Base-by-base conservation (phyloP, 1,140 invertebrate species). In the Anastrepha obliqua region DNA sequence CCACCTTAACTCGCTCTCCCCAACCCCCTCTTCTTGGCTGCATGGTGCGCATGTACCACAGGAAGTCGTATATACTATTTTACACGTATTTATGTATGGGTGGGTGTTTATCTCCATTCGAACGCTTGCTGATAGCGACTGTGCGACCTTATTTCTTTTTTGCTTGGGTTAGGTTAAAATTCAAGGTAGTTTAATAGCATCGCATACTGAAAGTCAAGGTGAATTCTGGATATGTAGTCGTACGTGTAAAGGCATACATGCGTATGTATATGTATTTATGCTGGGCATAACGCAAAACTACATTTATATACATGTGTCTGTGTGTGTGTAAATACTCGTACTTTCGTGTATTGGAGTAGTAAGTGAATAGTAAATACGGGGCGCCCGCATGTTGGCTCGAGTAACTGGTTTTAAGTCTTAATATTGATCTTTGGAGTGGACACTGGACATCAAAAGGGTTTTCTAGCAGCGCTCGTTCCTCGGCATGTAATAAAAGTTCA, bases 111-210 rank as follows among this genome's bases (percentile, higher is more conserved):
- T 74, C 2, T 74, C 39, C 44, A 11, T 44, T 74, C 44, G 67
- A 39, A 5, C 44, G 67, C 39, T 47, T 74, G 17, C 67, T 47
- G 42, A 47, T 74, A 11, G 17, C 67, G 42, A 42, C 67, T 42
- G 44, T 81, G 20, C 47, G 74, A 81, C 74, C 74, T 55, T 81
- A 55, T 55, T 55, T 81, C 3, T 5, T 81, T 60, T 89, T 42
- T 59, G 85, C 55, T 51, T 86, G 86, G 58, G 65, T 70, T 87
- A 62, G 90, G 90, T 91, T 90, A 90, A 88, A 90, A 90, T 90
- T 89, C 86, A 89, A 88, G 90, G 89, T 89, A 91, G 90, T 90
- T 91, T 91, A 90, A 88, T 64, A 87, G 60, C 87, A 87, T 58
- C 65, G 51, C 51, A 44, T 39, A 29, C 86, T 67, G 62, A 87